A percentile compares a stretch with the other conserved stretches of the same genome.
phyloP scores from a whole-genome alignment of 2,888 invertebrate species.

The Gari tellinella region DNA sequence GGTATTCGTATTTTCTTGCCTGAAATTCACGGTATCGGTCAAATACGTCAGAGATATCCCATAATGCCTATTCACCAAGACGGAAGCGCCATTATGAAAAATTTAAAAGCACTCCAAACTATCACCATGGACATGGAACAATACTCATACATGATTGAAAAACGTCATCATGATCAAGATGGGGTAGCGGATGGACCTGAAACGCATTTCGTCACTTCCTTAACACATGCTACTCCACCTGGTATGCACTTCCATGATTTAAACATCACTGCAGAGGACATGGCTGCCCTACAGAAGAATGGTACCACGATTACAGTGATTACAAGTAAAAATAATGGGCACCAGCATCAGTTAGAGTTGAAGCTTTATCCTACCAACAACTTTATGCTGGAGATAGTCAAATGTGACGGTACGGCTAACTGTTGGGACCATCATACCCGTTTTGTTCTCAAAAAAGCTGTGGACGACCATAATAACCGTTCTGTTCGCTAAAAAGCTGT shows the following conservation, averaged over 20 bases:
- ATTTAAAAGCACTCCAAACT: no score
- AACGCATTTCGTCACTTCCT: constrained; percentile 43
- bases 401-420: constrained; percentile 50
- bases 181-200: constrained; percentile 23
- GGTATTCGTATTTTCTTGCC: constrained; percentile 64
- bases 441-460: no score
- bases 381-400: constrained; percentile 7
- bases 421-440: constrained; percentile 66
- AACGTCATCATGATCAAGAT: constrained; percentile 28
- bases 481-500: no score
- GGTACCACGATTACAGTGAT: constrained; percentile 45
- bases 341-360: constrained; percentile 63
- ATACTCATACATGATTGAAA: constrained; percentile 38
- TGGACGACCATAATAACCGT: no score
- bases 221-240: constrained; percentile 60
- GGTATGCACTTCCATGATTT: constrained; percentile 61
- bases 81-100: constrained; percentile 70
- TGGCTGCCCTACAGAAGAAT: constrained; percentile 22
- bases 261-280: constrained; percentile 52
- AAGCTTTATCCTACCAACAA: constrained; percentile 22
- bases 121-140: constrained; percentile 57
- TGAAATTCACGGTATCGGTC: constrained; percentile 70
- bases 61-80: constrained; percentile 72
- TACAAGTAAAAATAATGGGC: constrained; percentile 61
- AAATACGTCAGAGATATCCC: constrained; percentile 71